Evolutionary conservation across 2,888 invertebrate species (phyloP), one percentile per base, ranked within the genome.

Genomic region (Marronus borbonicus): DNA sequence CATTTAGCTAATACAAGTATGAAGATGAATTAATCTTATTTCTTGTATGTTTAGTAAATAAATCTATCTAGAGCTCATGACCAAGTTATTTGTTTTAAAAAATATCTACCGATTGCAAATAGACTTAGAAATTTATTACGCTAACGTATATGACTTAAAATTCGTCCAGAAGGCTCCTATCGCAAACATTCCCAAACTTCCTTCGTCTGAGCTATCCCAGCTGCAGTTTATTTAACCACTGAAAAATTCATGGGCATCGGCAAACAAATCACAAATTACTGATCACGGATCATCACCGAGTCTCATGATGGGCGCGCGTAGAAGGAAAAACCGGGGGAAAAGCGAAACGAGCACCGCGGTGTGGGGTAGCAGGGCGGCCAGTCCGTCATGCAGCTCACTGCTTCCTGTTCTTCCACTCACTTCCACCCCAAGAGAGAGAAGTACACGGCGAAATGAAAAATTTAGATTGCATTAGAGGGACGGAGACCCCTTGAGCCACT

Each of bases 391-490:
- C 76, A 68, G 44, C 55, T 58, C n/a, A 8, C 44, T 68, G 76
- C 60, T 68, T 76, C 76, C 76, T 65, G 55, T 76, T 60, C 66
- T 60, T 76, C 68, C 58, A 68, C 55, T 68, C 77, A 20, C 28
- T 58, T 77, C 64, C 80, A 77, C 80, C 80, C 79, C 66, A 79
- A 80, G 80, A 81, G 80, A 80, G 83, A 82, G 72, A 60, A 74
- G 60, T 74, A 74, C 72, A 74, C 81, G 78, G 81, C 83, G 85
- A 85, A 88, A 88, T 88, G 88, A 89, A 89, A 88, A 89, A 89
- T 89, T 89, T 89, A 89, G 88, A 89, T 89, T 89, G 88, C 89
- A 88, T 89, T 88, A 88, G 87, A 88, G 87, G 88, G 87, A 86
- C 86, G 86, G 87, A 85, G 86, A 85, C 88, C 88, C 88, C 87